These are phyloP conservation scores for Cosmorhoe ocellata DNA, from an alignment of 2,888 invertebrate species.

Conservation along the genomic window DNA sequence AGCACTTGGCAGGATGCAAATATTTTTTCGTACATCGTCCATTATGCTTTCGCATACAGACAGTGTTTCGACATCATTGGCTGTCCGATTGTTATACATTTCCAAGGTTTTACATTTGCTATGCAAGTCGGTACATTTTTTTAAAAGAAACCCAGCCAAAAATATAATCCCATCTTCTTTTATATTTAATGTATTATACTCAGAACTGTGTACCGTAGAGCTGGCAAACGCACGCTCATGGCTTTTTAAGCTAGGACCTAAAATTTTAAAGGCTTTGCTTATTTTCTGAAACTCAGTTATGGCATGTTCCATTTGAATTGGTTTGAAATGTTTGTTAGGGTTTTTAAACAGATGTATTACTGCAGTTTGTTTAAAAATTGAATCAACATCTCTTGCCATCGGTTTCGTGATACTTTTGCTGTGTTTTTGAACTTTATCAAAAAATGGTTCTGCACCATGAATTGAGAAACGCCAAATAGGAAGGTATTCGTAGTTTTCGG, in stretches of 20 bases:
- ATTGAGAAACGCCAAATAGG: conserved; percentile 14
- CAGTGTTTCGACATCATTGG: conserved; percentile 7
- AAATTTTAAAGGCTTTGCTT: neutral
- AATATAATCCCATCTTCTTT: conserved; percentile 19
- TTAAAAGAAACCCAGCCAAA: conserved; percentile 26
- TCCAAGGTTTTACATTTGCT: conserved; percentile 10
- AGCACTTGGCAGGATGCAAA: conserved; percentile 20
- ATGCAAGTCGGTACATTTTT: conserved; percentile 22
- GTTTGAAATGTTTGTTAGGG: neutral
- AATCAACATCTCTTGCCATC: conserved; percentile 20
- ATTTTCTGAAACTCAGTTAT: conserved; percentile 11
- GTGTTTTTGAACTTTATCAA: conserved; percentile 14
- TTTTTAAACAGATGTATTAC: conserved; percentile 17
- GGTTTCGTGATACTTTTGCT: conserved; percentile 15
- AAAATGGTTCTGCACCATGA: conserved; percentile 13
- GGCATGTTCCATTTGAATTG: conserved; percentile 2
- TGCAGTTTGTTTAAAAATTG: conserved; percentile 21
- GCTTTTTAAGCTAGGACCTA: neutral
- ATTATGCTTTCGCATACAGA: conserved; percentile 24
- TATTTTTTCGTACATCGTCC: conserved; percentile 15
- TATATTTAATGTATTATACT: conserved; percentile 17
- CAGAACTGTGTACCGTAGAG: conserved; percentile 7
- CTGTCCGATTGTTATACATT: conserved; percentile 1
- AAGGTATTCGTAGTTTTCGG: conserved; percentile 3
- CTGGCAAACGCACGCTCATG: neutral